Conservation (phyloP, 1,140 invertebrate species). For the Leucophenga varia region DNA sequence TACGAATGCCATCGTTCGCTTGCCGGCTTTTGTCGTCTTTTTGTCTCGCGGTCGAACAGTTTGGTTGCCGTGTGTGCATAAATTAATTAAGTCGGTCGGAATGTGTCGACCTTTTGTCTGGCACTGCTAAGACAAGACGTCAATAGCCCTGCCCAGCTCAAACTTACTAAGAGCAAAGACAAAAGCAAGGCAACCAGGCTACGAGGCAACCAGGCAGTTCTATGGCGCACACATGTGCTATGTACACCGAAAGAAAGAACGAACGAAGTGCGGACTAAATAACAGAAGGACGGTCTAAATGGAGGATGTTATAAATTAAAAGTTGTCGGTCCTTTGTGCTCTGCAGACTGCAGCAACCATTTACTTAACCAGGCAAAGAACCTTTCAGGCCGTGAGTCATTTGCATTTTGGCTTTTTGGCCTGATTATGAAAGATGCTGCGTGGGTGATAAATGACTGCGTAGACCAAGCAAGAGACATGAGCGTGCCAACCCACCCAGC, state of each 20-base stretch:
- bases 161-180: no score
- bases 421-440: conserved; percentile 57
- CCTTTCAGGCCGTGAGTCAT: conserved; percentile 37
- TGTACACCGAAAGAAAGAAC: no score
- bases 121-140: conserved; percentile 21
- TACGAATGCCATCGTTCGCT: no score
- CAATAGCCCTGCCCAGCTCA: no score
- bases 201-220: conserved; percentile 8
- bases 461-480: conserved; percentile 22
- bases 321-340: conserved; percentile 46
- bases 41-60: conserved; percentile 31
- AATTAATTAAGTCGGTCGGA: conserved; percentile 55
- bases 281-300: no score
- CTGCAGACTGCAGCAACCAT: no score
- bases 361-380: background rate
- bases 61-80: conserved; percentile 42
- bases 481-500: conserved; percentile 3
- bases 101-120: conserved; percentile 56
- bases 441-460: conserved; percentile 55
- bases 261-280: no score
- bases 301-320: conserved; percentile 50
- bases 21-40: no score
- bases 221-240: conserved; percentile 34
- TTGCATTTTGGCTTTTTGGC: conserved; percentile 48
- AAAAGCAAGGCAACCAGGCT: conserved; percentile 13